These are phyloP conservation scores for Cercopithecus mona DNA, from an alignment of 2,113 vertebrate genomes.

Conservation along the genomic window DNA sequence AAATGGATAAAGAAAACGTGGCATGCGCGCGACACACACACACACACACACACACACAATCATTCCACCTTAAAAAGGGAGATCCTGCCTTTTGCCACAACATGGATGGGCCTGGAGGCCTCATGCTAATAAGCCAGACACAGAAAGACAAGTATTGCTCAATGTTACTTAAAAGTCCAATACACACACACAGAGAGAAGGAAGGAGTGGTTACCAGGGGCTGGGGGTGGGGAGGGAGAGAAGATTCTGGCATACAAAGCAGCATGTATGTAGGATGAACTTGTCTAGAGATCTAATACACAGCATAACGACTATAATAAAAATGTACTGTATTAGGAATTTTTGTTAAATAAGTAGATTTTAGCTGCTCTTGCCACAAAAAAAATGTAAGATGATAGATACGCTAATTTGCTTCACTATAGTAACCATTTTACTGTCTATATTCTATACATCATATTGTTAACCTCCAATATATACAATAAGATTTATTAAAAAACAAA, in stretches of 20 bases:
- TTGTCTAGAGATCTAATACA: not conserved
- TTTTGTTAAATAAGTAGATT: not conserved
- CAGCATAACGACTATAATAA: not conserved
- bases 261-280: not conserved
- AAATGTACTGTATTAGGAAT: not conserved
- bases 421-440: not conserved
- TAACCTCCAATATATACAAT: not conserved
- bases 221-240: not conserved
- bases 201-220: not conserved
- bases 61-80: not conserved
- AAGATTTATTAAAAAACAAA: not conserved
- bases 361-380: not conserved
- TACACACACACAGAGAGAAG: not conserved
- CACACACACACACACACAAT: not conserved
- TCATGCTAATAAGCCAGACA: not conserved
- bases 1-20: not conserved
- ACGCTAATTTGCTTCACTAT: not conserved
- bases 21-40: rapidly evolving
- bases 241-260: not conserved
- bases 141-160: not conserved
- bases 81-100: not conserved
- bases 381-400: not conserved
- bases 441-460: not conserved
- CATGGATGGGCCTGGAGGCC: not conserved
- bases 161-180: not conserved